A percentile compares a stretch with the other conserved stretches of the same genome.
These are phyloP conservation scores for Lethenteron reissneri DNA, from an alignment of 2,113 vertebrate genomes.

Conservation along the genomic window DNA sequence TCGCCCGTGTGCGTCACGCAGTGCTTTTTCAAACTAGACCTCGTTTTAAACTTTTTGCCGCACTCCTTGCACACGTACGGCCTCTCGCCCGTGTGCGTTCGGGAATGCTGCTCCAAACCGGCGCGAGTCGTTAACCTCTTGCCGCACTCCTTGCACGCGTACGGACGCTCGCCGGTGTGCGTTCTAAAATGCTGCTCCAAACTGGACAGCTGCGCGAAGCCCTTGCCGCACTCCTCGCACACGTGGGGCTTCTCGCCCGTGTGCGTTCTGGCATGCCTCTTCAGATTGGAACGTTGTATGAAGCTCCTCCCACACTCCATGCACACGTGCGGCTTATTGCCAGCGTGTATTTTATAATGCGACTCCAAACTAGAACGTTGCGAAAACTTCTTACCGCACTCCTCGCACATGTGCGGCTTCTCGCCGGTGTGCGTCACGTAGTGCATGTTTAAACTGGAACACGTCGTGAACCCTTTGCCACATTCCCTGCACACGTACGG, in stretches of 20 bases:
- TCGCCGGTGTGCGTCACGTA: constrained; percentile 1
- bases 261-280: neutral
- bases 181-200: neutral
- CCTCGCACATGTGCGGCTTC: constrained; percentile 2
- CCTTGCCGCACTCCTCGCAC: constrained; percentile 4
- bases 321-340: neutral
- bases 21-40: neutral
- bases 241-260: neutral
- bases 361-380: neutral
- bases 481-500: constrained; percentile 5
- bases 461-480: constrained; percentile 1
- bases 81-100: neutral
- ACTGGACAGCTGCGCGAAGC: neutral
- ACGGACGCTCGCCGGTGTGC: constrained; percentile 2
- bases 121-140: neutral
- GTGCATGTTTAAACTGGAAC: neutral
- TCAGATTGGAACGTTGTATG: neutral
- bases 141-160: constrained; percentile 2
- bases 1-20: neutral
- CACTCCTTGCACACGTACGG: neutral
- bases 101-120: neutral
- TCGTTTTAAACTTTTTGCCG: neutral
- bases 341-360: neutral
- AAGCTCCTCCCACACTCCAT: neutral
- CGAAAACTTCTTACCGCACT: neutral